A percentile compares a stretch with the other conserved stretches of the same genome.
phyloP scores from a whole-genome alignment of 2,888 invertebrate species.

The Meteorus colon region DNA sequence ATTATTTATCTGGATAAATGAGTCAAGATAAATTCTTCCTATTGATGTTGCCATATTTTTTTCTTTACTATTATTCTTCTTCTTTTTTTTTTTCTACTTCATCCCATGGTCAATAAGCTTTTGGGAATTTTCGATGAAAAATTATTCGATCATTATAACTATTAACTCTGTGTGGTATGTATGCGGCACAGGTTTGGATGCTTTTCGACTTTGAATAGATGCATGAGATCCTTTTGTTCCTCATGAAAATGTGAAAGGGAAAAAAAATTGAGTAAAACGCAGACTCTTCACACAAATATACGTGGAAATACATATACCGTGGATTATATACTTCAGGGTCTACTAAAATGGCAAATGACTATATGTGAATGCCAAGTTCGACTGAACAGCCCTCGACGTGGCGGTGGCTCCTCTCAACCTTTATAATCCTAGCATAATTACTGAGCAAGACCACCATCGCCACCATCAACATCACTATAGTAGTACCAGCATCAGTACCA shows the following conservation, averaged over 20 bases:
- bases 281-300: conserved; percentile 36
- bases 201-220: background rate
- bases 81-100: background rate
- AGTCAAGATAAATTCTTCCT: conserved; percentile 51
- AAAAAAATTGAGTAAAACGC: conserved; percentile 42
- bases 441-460: conserved; percentile 59
- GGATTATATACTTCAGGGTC: conserved; percentile 32
- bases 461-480: conserved; percentile 44
- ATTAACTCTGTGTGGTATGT: background rate
- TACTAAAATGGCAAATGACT: conserved; percentile 60
- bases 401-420: conserved; percentile 68
- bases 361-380: conserved; percentile 69
- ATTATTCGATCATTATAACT: background rate
- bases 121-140: background rate
- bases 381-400: conserved; percentile 70
- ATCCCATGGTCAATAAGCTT: background rate
- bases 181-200: background rate
- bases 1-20: conserved; percentile 73
- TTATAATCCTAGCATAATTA: conserved; percentile 72
- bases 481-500: conserved; percentile 49
- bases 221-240: background rate
- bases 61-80: conserved; percentile 40
- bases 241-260: conserved; percentile 9
- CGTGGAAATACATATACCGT: conserved; percentile 1
- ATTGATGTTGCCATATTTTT: conserved; percentile 35